These are phyloP conservation scores for Podarcis lilfordi DNA, from an alignment of 2,797 vertebrate genomes.

Conservation along the genomic window DNA sequence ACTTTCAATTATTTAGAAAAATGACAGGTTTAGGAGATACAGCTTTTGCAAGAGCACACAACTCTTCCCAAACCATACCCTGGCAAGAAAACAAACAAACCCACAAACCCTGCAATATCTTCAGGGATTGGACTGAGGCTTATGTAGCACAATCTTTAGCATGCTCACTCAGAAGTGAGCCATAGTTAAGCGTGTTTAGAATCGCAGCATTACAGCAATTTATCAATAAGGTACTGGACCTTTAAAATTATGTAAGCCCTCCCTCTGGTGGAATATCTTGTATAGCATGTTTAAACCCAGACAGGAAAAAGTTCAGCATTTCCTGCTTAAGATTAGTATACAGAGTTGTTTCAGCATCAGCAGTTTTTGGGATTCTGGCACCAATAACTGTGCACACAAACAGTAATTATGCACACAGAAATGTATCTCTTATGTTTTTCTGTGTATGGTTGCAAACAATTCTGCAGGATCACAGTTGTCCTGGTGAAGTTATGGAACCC, in stretches of 20 bases:
- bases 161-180: no score
- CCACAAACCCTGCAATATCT: not conserved
- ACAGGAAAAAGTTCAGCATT: not conserved
- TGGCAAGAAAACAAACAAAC: not conserved
- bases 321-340: not conserved
- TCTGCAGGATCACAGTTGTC: not conserved
- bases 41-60: not conserved
- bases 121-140: not conserved
- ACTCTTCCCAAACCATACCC: not conserved
- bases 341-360: not conserved
- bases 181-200: not conserved
- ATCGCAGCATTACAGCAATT: not conserved
- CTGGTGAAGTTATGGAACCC: not conserved
- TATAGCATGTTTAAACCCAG: not conserved
- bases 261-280: not conserved
- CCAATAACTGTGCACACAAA: no score
- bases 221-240: not conserved
- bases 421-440: not conserved
- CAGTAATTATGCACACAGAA: not conserved
- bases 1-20: not conserved
- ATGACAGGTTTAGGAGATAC: not conserved
- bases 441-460: not conserved
- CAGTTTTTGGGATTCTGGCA: not conserved
- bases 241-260: not conserved
- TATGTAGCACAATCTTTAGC: not conserved